These are phyloP conservation scores for Popillia japonica DNA, from an alignment of 1,140 invertebrate genomes.

Conservation along the genomic window DNA sequence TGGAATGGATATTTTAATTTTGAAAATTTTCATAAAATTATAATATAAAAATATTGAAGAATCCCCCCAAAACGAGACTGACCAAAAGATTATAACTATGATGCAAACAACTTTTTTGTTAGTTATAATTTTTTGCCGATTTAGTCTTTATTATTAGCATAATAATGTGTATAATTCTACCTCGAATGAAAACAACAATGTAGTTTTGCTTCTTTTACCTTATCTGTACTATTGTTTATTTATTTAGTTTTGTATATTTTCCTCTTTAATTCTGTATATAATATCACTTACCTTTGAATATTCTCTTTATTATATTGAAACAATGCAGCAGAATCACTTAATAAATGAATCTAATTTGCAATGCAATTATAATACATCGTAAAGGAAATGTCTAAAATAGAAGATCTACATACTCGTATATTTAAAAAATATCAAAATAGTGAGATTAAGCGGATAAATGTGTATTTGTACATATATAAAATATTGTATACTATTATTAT, in stretches of 20 bases:
- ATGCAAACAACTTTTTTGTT: neutral
- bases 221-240: constrained; percentile 14
- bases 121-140: constrained; percentile 21
- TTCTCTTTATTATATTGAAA: no score
- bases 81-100: constrained; percentile 17
- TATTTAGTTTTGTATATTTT: constrained; percentile 30
- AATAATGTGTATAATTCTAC: constrained; percentile 25
- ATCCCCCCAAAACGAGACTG: neutral
- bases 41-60: neutral
- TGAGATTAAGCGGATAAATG: neutral
- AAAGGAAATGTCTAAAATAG: no score
- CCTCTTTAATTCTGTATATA: constrained; percentile 4
- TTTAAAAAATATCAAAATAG: neutral
- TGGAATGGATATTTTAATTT: neutral
- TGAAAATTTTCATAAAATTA: neutral
- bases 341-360: no score
- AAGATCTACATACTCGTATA: neutral
- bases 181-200: neutral
- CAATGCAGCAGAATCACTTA: no score
- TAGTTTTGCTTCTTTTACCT: constrained; percentile 17
- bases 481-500: constrained; percentile 24
- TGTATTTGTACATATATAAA: constrained; percentile 21
- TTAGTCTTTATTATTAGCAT: constrained; percentile 13
- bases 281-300: neutral
- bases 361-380: no score